Conservation (phyloP, 2,113 vertebrate genomes). For the Lepus europaeus region DNA sequence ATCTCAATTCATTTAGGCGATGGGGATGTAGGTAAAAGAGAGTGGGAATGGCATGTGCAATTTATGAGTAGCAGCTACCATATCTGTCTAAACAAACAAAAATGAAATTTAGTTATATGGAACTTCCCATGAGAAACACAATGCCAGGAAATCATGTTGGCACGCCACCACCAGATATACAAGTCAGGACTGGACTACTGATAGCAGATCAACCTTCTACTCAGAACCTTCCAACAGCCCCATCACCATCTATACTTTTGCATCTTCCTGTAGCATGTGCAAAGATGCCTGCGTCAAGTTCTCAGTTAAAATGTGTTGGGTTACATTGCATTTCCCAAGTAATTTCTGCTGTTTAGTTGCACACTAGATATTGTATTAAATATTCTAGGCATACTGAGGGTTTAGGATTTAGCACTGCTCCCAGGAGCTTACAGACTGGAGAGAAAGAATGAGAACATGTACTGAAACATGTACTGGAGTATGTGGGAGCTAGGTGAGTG, state of each 20-base stretch:
- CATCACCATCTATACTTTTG: not conserved
- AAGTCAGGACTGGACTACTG: not conserved
- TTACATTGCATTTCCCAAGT: not conserved
- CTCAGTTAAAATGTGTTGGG: not conserved
- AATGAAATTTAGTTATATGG: not conserved
- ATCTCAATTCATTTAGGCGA: not conserved
- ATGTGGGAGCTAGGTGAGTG: not conserved
- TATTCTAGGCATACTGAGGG: not conserved
- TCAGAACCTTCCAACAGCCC: not conserved
- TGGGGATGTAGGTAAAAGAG: not conserved
- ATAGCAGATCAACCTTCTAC: not conserved
- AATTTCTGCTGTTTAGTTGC: not conserved
- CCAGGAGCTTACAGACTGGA: not conserved
- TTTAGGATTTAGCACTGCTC: not conserved
- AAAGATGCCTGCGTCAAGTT: not conserved
- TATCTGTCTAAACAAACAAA: not conserved
- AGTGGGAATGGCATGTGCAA: not conserved
- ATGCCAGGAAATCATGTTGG: not conserved
- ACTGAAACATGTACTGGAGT: not conserved
- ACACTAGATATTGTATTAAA: not conserved
- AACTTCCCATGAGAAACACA: not conserved
- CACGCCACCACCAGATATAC: not conserved
- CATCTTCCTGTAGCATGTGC: not conserved
- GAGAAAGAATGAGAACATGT: not conserved
- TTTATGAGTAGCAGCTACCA: constrained; percentile 1